These are phyloP conservation scores for Morone saxatilis DNA, from an alignment of 2,113 vertebrate genomes.

Conservation along the genomic window DNA sequence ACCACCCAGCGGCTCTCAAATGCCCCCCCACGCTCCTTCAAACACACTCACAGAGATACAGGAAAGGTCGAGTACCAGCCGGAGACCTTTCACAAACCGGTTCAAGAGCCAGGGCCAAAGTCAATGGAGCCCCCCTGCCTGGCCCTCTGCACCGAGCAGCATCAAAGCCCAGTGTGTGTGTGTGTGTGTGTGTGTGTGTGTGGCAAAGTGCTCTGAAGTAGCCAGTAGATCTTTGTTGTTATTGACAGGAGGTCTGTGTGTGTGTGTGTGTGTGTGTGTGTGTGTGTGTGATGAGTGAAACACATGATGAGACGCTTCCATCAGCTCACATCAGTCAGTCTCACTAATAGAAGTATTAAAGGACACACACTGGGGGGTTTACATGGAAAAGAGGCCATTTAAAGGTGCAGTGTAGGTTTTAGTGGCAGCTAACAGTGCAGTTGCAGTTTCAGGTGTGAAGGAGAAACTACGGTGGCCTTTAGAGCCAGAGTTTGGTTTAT, in stretches of 20 bases:
- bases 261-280: background rate
- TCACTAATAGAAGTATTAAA: background rate
- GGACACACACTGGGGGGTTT: too few relatives aligned
- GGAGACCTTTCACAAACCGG: constrained; percentile 60
- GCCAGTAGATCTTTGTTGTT: constrained; percentile 60
- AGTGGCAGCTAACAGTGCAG: too few relatives aligned
- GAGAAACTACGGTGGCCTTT: too few relatives aligned
- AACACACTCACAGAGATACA: constrained; percentile 16
- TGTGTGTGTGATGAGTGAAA: background rate
- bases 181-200: constrained; percentile 12
- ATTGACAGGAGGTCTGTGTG: constrained; percentile 41
- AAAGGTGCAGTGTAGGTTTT: background rate
- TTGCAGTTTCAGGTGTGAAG: too few relatives aligned
- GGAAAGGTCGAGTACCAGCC: constrained; percentile 54
- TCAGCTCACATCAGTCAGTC: background rate
- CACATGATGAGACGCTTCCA: background rate
- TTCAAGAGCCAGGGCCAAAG: constrained; percentile 51
- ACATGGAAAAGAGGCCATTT: background rate
- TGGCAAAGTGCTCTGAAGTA: constrained; percentile 29
- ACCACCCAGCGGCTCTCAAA: constrained; percentile 43
- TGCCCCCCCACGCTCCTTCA: constrained; percentile 24
- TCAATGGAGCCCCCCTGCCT: constrained; percentile 43
- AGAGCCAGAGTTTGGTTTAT: too few relatives aligned
- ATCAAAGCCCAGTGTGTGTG: constrained; percentile 59
- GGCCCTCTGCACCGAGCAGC: constrained; percentile 28